These are phyloP conservation scores for Nomia melanderi DNA, from an alignment of 1,140 invertebrate species.

Conservation along the genomic window DNA sequence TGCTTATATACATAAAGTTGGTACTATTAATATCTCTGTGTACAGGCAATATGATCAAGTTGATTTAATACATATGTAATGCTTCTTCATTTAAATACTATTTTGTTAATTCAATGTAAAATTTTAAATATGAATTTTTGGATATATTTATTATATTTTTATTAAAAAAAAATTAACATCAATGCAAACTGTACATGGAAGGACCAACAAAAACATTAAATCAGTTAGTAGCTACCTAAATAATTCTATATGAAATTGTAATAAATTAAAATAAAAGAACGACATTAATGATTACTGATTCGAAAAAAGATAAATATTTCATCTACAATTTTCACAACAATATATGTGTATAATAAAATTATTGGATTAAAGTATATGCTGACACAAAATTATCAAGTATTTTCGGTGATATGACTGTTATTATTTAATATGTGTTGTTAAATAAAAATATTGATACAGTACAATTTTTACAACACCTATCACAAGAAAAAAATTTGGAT, in stretches of 20 bases:
- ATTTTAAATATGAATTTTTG: background rate
- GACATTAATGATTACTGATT: background rate
- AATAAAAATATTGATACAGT: too few species aligned
- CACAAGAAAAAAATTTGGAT: too few species aligned
- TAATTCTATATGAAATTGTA: constrained; percentile 15
- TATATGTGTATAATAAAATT: background rate
- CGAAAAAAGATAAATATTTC: background rate
- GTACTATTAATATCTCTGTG: constrained; percentile 29
- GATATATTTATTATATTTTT: constrained; percentile 29
- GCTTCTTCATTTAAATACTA: constrained; percentile 27
- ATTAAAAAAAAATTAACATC: constrained; percentile 7
- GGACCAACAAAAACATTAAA: constrained; percentile 50
- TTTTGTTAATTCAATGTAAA: constrained; percentile 22
- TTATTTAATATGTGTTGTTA: background rate
- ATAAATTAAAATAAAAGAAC: background rate
- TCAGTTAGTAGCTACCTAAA: constrained; percentile 12
- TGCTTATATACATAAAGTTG: constrained; percentile 21
- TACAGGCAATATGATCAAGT: constrained; percentile 30
- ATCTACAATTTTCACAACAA: background rate
- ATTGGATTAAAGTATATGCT: too few species aligned
- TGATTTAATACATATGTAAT: constrained; percentile 29
- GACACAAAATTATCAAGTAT: background rate
- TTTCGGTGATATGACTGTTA: background rate
- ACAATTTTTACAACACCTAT: too few species aligned
- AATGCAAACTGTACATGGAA: constrained; percentile 30